These are phyloP conservation scores for Hemicrepidius hirtus DNA, from an alignment of 2,888 invertebrate species.

Conservation along the genomic window DNA sequence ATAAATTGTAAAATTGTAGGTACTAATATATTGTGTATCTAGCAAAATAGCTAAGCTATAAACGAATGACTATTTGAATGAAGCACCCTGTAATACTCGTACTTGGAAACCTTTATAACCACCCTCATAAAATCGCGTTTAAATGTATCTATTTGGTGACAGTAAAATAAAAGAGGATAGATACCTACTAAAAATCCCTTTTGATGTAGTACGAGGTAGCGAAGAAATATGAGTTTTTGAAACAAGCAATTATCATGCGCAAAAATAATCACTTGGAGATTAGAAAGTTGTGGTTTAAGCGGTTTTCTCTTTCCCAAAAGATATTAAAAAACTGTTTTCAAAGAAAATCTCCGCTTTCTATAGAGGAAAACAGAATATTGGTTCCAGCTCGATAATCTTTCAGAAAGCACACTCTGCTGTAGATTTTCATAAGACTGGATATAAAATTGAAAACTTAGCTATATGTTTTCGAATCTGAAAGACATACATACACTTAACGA, in stretches of 20 bases:
- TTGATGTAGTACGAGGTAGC: not conserved
- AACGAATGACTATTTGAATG: conserved; percentile 7
- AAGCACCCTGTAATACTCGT: conserved; percentile 21
- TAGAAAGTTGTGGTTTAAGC: conserved; percentile 43
- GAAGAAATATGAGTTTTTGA: conserved; percentile 10
- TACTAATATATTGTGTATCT: not conserved
- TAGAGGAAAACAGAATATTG: conserved; percentile 62
- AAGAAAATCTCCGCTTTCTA: conserved; percentile 56
- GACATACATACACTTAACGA: not conserved
- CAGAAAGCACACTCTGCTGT: conserved; percentile 58
- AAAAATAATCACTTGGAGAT: conserved; percentile 29
- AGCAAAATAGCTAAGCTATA: conserved; percentile 11
- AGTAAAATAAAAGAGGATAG: conserved; percentile 18
- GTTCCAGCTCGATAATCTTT: conserved; percentile 61
- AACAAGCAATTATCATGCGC: conserved; percentile 19
- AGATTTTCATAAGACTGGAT: conserved; percentile 56
- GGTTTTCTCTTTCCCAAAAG: conserved; percentile 49
- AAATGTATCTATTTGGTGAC: conserved; percentile 10
- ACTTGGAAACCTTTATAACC: conserved; percentile 10
- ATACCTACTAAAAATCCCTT: conserved; percentile 4
- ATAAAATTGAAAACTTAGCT: conserved; percentile 44
- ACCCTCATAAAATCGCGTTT: conserved; percentile 12
- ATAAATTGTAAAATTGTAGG: too few relatives aligned
- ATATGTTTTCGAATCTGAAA: conserved; percentile 9
- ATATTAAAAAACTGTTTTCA: conserved; percentile 61